Conservation (phyloP, 2,113 vertebrate genomes). For the Stegastes partitus region DNA sequence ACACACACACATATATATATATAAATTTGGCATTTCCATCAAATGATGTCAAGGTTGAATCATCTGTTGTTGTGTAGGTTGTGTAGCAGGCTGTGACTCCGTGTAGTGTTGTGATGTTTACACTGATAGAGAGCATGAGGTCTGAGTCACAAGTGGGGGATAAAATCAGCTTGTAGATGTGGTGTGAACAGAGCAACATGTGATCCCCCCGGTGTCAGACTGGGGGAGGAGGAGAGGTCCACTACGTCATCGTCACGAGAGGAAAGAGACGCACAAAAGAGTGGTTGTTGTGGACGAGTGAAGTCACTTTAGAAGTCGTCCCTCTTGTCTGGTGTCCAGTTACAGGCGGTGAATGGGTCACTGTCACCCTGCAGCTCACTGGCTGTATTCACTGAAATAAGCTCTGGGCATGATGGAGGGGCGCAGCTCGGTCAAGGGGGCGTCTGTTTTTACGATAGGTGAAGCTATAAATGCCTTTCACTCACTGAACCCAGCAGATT, state of each 20-base stretch:
- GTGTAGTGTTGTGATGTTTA: neutral
- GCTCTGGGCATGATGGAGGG: neutral
- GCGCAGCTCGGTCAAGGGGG: no score
- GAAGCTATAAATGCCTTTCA: no score
- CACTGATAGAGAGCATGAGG: neutral
- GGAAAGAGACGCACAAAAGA: constrained; percentile 11
- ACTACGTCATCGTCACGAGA: constrained; percentile 14
- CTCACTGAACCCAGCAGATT: no score
- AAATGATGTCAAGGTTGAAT: neutral
- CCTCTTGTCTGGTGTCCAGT: constrained; percentile 42
- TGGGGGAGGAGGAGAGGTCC: no score
- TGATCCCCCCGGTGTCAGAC: constrained; percentile 3
- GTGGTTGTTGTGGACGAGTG: constrained; percentile 34
- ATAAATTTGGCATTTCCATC: neutral
- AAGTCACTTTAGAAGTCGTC: constrained; percentile 44
- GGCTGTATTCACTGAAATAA: constrained; percentile 19
- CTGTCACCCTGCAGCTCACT: constrained; percentile 40
- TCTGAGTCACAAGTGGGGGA: neutral
- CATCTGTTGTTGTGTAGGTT: neutral
- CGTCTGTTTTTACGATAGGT: no score
- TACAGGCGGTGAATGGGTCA: constrained; percentile 43
- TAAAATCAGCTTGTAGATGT: constrained; percentile 5
- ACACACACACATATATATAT: no score
- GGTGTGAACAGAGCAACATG: neutral
- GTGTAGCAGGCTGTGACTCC: no score